Evolutionary conservation across 1,140 invertebrate species (phyloP).

Genomic region (Drosophila truncata): DNA sequence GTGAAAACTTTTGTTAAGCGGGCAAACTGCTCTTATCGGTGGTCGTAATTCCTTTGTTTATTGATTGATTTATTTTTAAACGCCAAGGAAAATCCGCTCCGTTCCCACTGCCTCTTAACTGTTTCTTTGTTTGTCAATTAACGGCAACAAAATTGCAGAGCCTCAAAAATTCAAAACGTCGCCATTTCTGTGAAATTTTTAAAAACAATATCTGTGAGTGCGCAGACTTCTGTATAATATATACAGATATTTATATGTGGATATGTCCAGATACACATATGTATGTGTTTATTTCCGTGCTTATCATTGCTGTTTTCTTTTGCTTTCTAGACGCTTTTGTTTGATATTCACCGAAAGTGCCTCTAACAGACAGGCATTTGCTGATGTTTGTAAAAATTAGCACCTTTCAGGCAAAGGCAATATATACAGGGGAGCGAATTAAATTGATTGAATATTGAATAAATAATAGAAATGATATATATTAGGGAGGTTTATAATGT

Average conservation of each 20-base stretch:
- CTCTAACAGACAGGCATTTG: constrained; percentile 6
- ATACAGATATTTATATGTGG: constrained; percentile 4
- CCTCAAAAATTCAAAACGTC: constrained; percentile 46
- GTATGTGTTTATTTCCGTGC: constrained; percentile 36
- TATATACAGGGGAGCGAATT: neutral
- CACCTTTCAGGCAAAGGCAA: constrained; percentile 19
- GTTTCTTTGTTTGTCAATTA: constrained; percentile 60
- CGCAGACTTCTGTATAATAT: constrained; percentile 10
- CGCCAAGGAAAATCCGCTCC: constrained; percentile 35
- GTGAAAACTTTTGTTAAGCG: constrained; percentile 16
- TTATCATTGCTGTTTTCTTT: constrained; percentile 49
- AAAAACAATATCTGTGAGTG: constrained; percentile 44
- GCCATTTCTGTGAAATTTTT: constrained; percentile 52
- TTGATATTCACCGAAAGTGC: constrained; percentile 16
- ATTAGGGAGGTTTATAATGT: neutral
- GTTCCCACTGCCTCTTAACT: constrained; percentile 34
- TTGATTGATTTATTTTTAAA: constrained; percentile 59
- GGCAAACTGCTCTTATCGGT: constrained; percentile 32
- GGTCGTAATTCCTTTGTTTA: constrained; percentile 58
- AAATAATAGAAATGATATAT: neutral
- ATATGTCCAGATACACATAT: neutral
- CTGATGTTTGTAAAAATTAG: constrained; percentile 50
- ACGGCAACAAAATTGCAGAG: constrained; percentile 37
- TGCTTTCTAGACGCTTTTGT: constrained; percentile 35
- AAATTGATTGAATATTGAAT: constrained; percentile 21